Conservation (phyloP, 1,140 invertebrate genomes). For the Meloidogyne chitwoodi region DNA sequence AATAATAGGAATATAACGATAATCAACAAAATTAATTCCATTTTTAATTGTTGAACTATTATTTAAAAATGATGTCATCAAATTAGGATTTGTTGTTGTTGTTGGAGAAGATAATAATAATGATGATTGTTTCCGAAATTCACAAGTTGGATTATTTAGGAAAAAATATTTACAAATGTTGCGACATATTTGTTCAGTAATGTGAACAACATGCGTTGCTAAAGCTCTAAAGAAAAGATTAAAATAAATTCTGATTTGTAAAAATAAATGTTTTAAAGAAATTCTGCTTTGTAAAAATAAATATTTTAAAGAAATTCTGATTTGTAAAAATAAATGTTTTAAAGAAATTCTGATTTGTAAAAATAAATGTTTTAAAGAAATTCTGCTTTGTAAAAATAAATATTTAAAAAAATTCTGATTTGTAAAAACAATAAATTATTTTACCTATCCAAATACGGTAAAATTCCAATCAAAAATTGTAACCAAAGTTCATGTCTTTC, state of each 20-base stretch:
- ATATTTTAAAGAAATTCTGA: neutral
- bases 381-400: neutral
- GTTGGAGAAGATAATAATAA: neutral
- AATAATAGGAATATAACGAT: slow-evolving; percentile 37
- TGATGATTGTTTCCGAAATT: neutral
- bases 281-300: neutral
- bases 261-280: slow-evolving; percentile 63
- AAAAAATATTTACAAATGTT: slow-evolving; percentile 71
- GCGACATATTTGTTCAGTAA: slow-evolving; percentile 76
- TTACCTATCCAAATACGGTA: slow-evolving; percentile 53
- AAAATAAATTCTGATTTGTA: neutral
- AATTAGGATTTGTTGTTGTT: neutral
- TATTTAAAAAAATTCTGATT: neutral
- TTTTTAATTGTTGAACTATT: neutral
- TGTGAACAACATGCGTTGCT: slow-evolving; percentile 72
- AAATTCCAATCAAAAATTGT: slow-evolving; percentile 51
- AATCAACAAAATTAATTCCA: slow-evolving; percentile 23
- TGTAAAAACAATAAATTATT: neutral
- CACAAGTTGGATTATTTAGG: neutral
- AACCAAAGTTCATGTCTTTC: slow-evolving; percentile 66
- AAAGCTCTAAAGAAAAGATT: slow-evolving; percentile 69
- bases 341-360: neutral
- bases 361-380: neutral
- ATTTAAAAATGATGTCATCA: neutral
- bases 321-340: slow-evolving; percentile 1